Conservation (phyloP, 1,140 invertebrate genomes). For the Leptinotarsa lineolata region DNA sequence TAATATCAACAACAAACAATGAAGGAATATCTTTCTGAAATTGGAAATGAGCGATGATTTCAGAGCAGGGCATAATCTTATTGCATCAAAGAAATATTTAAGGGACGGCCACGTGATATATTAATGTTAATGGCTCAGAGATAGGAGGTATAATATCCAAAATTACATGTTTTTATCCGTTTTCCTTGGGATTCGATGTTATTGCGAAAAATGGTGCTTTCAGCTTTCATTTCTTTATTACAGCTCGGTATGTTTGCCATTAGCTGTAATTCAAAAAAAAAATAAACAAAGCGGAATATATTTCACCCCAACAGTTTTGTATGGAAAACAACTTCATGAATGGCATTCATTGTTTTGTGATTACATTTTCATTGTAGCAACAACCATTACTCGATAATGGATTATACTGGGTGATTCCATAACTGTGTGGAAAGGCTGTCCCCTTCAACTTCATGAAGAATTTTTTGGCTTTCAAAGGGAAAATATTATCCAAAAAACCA, state of each 20-base stretch:
- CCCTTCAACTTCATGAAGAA: too few species aligned
- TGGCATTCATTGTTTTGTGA: too few species aligned
- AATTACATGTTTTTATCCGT: conserved; percentile 3
- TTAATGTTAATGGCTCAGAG: neutral
- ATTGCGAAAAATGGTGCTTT: neutral
- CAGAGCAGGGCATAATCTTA: conserved; percentile 17
- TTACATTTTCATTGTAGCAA: too few species aligned
- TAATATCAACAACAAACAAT: conserved; percentile 13
- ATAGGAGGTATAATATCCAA: conserved; percentile 3
- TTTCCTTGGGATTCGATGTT: neutral
- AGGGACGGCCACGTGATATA: conserved; percentile 11
- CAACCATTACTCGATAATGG: too few species aligned
- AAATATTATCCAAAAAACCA: too few species aligned
- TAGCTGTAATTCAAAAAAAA: neutral
- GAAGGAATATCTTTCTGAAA: conserved; percentile 1
- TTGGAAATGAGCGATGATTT: conserved; percentile 18
- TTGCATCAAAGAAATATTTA: conserved; percentile 23
- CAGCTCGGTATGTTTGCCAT: neutral
- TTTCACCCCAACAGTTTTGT: neutral
- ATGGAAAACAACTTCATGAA: too few species aligned
- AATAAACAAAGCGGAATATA: neutral
- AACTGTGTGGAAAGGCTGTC: too few species aligned
- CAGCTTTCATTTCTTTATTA: conserved; percentile 3
- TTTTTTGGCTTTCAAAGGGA: too few species aligned
- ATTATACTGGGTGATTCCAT: too few species aligned